phyloP scores from a whole-genome alignment of 2,888 invertebrate genomes.

The Argyra leucocephala region DNA sequence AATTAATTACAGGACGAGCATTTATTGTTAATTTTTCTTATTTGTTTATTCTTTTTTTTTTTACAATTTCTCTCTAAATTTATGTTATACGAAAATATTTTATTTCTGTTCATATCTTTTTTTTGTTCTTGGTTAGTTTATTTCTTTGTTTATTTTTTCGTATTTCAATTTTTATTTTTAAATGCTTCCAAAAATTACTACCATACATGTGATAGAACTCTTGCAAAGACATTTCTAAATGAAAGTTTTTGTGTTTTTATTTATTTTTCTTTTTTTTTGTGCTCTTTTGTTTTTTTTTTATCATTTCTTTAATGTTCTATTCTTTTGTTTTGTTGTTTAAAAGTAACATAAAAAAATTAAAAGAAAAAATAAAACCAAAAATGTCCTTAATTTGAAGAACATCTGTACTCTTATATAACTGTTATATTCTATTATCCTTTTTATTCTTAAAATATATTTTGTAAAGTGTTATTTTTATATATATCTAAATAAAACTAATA shows the following conservation, averaged over 20 bases:
- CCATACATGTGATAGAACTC: too few species aligned
- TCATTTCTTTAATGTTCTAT: too few species aligned
- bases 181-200: too few species aligned
- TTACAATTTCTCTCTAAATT: not conserved
- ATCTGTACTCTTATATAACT: slow-evolving; percentile 1
- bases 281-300: too few species aligned
- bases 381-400: not conserved
- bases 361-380: not conserved
- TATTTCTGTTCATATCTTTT: not conserved
- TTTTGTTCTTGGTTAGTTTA: not conserved
- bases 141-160: not conserved
- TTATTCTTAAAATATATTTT: too few species aligned
- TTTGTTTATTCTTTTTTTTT: not conserved
- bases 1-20: not conserved
- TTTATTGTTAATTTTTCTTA: not conserved
- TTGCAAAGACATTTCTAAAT: not conserved
- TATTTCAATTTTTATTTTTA: not conserved
- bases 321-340: too few species aligned
- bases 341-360: not conserved
- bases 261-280: not conserved
- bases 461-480: too few species aligned
- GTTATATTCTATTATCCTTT: not conserved
- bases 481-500: not conserved
- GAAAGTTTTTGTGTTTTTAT: not conserved
- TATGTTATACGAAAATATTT: not conserved